These are phyloP conservation scores for Leptinotarsa lineolata DNA, from an alignment of 1,140 invertebrate genomes.

Conservation along the genomic window DNA sequence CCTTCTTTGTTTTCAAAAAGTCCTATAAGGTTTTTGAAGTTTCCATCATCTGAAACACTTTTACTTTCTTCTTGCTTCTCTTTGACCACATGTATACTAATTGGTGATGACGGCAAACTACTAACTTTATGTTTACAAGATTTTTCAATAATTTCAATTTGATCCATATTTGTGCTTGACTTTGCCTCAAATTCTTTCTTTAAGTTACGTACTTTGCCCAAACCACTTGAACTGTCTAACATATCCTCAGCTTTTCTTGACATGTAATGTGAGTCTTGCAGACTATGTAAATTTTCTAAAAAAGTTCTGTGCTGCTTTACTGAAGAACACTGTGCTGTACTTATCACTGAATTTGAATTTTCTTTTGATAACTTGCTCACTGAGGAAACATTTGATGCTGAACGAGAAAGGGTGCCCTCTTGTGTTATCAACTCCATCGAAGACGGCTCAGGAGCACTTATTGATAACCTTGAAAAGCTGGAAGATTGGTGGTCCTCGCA, in stretches of 20 bases:
- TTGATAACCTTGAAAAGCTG: conserved; percentile 59
- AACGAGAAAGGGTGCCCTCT: conserved; percentile 58
- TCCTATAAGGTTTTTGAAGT: conserved; percentile 73
- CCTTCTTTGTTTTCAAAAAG: conserved; percentile 65
- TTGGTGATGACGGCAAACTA: conserved; percentile 65
- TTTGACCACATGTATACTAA: conserved; percentile 60
- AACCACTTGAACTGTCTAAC: conserved; percentile 47
- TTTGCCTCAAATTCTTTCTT: conserved; percentile 87
- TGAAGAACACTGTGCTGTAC: conserved; percentile 60
- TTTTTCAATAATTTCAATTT: conserved; percentile 37
- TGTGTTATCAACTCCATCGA: conserved; percentile 54
- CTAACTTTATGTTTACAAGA: conserved; percentile 43
- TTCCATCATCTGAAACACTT: conserved; percentile 65
- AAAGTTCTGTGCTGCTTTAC: conserved; percentile 66
- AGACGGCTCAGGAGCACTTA: conserved; percentile 67
- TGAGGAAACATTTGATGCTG: conserved; percentile 51
- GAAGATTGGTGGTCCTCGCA: conserved; percentile 29
- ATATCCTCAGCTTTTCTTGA: conserved; percentile 41
- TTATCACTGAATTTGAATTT: conserved; percentile 58
- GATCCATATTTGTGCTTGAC: conserved; percentile 57
- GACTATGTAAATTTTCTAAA: conserved; percentile 61
- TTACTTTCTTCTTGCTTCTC: conserved; percentile 34
- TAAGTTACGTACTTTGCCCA: conserved; percentile 77
- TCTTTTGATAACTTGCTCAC: conserved; percentile 47
- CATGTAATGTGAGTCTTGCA: conserved; percentile 16